Evolutionary conservation across 1,140 invertebrate species (phyloP).

Genomic region (Varroa destructor): DNA sequence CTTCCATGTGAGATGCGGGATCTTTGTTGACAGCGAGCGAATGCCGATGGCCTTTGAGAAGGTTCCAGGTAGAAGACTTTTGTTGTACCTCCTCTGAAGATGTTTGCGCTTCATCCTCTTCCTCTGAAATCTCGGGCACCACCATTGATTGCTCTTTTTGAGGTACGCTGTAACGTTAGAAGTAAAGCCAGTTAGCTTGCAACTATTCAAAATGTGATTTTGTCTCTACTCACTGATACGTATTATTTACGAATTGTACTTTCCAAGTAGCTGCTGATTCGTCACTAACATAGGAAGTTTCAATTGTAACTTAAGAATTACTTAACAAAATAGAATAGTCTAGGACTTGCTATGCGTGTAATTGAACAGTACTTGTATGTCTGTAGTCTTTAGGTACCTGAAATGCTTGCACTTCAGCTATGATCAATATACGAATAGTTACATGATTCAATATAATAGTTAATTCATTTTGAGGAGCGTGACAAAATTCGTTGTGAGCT

Average conservation of each 20-base stretch:
- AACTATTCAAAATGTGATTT: no score
- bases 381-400: no score
- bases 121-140: slow-evolving; percentile 49
- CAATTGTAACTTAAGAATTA: neutral
- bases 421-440: no score
- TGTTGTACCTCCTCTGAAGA: slow-evolving; percentile 29
- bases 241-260: no score
- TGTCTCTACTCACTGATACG: no score
- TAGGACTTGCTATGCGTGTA: no score
- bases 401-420: no score
- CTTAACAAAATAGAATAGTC: neutral
- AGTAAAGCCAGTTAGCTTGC: neutral
- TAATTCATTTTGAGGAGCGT: no score
- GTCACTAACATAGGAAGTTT: neutral
- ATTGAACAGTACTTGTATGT: no score
- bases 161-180: slow-evolving; percentile 43
- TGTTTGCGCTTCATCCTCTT: slow-evolving; percentile 42
- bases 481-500: no score
- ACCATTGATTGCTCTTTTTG: slow-evolving; percentile 51
- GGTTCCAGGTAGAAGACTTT: slow-evolving; percentile 23
- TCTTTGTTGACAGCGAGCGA: slow-evolving; percentile 6
- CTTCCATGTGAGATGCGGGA: slow-evolving; percentile 3
- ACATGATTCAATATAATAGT: no score
- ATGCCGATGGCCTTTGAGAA: slow-evolving; percentile 27
- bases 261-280: no score